Conservation (phyloP, 2,888 invertebrate genomes). For the Aphelenchoides bicaudatus region DNA sequence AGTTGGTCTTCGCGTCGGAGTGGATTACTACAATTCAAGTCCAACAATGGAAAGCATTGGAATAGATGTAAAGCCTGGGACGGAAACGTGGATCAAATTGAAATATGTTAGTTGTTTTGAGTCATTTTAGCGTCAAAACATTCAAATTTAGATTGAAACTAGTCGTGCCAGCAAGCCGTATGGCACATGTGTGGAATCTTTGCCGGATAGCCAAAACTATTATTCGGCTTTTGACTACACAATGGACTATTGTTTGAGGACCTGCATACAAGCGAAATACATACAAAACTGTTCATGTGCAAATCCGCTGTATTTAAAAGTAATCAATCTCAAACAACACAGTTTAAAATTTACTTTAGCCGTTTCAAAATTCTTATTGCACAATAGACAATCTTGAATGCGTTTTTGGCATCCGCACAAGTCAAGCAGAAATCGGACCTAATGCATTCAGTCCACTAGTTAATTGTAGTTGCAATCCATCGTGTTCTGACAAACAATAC, state of each 20-base stretch:
- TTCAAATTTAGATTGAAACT: slow-evolving; percentile 15
- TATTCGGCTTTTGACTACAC: slow-evolving; percentile 24
- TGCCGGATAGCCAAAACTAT: slow-evolving; percentile 16
- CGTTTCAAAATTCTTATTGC: no score
- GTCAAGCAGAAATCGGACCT: slow-evolving; percentile 1
- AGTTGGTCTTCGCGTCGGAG: slow-evolving; percentile 20
- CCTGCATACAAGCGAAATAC: slow-evolving; percentile 22
- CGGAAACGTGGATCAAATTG: slow-evolving; percentile 22
- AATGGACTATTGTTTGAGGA: slow-evolving; percentile 21
- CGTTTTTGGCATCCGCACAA: neutral
- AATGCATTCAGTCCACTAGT: slow-evolving; percentile 4
- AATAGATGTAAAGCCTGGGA: slow-evolving; percentile 20
- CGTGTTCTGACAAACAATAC: slow-evolving; percentile 17
- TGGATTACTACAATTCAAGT: slow-evolving; percentile 15
- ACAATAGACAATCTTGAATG: neutral
- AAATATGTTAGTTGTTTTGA: slow-evolving; percentile 18
- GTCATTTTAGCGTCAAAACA: neutral
- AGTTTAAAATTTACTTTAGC: no score
- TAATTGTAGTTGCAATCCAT: slow-evolving; percentile 19
- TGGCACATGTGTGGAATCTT: slow-evolving; percentile 21
- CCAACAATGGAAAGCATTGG: slow-evolving; percentile 25
- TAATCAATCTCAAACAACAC: slow-evolving; percentile 18
- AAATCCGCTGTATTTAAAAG: slow-evolving; percentile 23
- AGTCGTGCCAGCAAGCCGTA: slow-evolving; percentile 22
- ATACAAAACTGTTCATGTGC: slow-evolving; percentile 26